phyloP scores from a whole-genome alignment of 2,888 invertebrate species.

The Mesorhabditis belari region DNA sequence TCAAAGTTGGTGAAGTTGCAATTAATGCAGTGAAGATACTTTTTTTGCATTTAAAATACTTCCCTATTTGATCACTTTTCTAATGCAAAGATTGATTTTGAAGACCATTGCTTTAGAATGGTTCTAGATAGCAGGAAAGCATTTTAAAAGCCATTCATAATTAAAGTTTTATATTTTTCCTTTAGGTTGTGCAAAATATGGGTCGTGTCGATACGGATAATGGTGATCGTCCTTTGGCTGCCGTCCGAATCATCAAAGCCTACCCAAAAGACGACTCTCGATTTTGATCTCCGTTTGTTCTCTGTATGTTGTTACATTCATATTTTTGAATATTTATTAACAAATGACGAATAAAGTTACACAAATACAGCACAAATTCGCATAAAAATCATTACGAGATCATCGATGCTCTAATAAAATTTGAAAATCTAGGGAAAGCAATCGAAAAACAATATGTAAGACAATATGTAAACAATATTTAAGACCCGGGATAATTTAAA shows the following conservation, averaged over 20 bases:
- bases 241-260: constrained; percentile 61
- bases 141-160: no score
- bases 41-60: no score
- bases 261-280: constrained; percentile 34
- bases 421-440: not conserved
- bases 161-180: no score
- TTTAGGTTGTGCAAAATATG: constrained; percentile 77
- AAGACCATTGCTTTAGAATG: no score
- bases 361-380: not conserved
- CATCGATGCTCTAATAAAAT: not conserved
- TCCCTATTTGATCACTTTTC: no score
- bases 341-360: not conserved
- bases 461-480: no score
- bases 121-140: no score
- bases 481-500: no score
- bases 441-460: not conserved
- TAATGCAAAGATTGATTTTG: no score
- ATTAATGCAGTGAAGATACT: no score
- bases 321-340: not conserved
- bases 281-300: not conserved
- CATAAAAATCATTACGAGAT: not conserved
- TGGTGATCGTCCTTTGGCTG: constrained; percentile 81
- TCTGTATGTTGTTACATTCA: not conserved
- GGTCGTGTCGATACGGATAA: constrained; percentile 88
- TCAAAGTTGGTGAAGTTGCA: no score